These are phyloP conservation scores for Lanius ludovicianus DNA, from an alignment of 2,113 vertebrate species.

Conservation along the genomic window DNA sequence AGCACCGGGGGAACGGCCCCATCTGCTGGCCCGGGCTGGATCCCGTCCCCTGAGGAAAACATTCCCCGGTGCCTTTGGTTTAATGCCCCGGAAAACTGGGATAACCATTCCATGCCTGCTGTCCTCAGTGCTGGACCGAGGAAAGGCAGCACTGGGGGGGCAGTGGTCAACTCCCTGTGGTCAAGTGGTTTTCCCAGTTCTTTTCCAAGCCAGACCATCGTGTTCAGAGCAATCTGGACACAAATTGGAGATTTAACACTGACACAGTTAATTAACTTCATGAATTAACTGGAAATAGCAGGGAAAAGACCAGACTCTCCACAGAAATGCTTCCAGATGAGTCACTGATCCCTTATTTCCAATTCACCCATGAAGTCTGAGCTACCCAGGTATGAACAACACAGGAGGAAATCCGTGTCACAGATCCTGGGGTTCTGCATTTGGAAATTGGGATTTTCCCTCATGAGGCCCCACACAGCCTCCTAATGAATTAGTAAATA, in stretches of 20 bases:
- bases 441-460: constrained; percentile 37
- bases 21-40: constrained; percentile 13
- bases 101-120: background rate
- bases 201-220: background rate
- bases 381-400: background rate
- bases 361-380: background rate
- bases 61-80: background rate
- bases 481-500: background rate
- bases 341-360: background rate
- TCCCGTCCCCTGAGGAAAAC: background rate
- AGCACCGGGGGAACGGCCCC: background rate
- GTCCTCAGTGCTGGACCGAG: background rate
- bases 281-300: background rate
- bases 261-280: background rate
- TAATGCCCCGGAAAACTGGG: background rate
- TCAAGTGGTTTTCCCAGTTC: background rate
- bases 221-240: background rate
- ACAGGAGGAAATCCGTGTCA: background rate
- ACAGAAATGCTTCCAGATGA: background rate
- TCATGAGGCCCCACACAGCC: background rate
- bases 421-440: background rate
- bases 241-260: background rate
- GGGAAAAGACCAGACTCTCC: background rate
- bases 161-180: background rate
- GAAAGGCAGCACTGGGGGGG: background rate